Evolutionary conservation across 2,888 invertebrate species (phyloP).

Genomic region (Altica lythri): DNA sequence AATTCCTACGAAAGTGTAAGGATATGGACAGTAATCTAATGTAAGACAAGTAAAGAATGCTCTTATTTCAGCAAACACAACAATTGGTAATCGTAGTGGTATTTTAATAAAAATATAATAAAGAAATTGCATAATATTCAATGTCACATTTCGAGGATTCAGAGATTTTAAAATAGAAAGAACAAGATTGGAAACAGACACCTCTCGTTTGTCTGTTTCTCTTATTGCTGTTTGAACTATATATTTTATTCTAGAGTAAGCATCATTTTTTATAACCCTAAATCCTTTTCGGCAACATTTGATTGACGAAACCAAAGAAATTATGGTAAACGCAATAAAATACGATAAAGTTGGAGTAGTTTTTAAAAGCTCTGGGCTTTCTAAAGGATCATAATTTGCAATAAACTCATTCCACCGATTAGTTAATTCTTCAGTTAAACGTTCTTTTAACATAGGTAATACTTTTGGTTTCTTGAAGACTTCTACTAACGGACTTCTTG

Average conservation of each 20-base stretch:
- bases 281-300: conserved; percentile 66
- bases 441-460: conserved; percentile 69
- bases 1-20: conserved; percentile 51
- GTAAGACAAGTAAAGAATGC: conserved; percentile 54
- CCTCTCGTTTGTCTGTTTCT: conserved; percentile 50
- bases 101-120: conserved; percentile 48
- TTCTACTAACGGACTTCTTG: conserved; percentile 60
- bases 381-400: conserved; percentile 76
- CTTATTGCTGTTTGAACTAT: conserved; percentile 51
- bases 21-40: conserved; percentile 52
- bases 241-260: conserved; percentile 58
- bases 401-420: conserved; percentile 83
- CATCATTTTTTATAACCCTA: conserved; percentile 56
- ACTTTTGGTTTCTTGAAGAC: conserved; percentile 67
- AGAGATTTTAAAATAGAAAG: conserved; percentile 55
- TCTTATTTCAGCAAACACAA: conserved; percentile 55
- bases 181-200: conserved; percentile 47
- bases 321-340: conserved; percentile 66
- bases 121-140: conserved; percentile 48
- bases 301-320: conserved; percentile 67
- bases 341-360: conserved; percentile 64
- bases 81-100: conserved; percentile 53
- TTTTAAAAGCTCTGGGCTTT: conserved; percentile 70
- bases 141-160: conserved; percentile 56
- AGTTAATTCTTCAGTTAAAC: conserved; percentile 69